phyloP scores from a whole-genome alignment of 1,140 invertebrate genomes.

The Eriosoma lanigerum region DNA sequence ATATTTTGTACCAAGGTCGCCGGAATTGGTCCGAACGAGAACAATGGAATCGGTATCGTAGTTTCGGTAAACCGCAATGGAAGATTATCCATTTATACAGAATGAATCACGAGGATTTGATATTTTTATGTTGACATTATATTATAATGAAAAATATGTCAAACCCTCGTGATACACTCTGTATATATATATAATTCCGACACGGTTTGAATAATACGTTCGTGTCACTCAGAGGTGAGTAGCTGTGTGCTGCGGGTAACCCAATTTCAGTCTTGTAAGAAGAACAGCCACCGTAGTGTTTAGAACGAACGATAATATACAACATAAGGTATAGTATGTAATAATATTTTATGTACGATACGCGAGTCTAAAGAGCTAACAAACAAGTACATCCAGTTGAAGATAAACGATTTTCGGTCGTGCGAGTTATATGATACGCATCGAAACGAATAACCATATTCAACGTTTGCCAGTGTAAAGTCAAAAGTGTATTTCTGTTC shows the following conservation, averaged over 20 bases:
- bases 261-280: background rate
- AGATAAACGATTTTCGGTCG: no score
- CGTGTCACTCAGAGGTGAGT: background rate
- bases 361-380: no score
- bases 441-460: no score
- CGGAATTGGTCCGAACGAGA: background rate
- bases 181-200: no score
- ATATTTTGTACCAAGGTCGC: conserved; percentile 2
- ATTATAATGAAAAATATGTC: no score
- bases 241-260: background rate
- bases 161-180: no score
- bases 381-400: no score
- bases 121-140: no score
- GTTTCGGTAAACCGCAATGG: background rate
- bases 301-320: conserved; percentile 2
- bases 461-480: no score
- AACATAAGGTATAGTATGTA: background rate
- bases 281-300: background rate
- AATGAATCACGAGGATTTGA: no score
- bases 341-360: background rate
- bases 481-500: no score
- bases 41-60: conserved; percentile 26
- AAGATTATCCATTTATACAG: background rate
- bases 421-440: no score
- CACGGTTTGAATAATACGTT: background rate